These are phyloP conservation scores for Laothoe populi DNA, from an alignment of 2,888 invertebrate species.

Conservation along the genomic window DNA sequence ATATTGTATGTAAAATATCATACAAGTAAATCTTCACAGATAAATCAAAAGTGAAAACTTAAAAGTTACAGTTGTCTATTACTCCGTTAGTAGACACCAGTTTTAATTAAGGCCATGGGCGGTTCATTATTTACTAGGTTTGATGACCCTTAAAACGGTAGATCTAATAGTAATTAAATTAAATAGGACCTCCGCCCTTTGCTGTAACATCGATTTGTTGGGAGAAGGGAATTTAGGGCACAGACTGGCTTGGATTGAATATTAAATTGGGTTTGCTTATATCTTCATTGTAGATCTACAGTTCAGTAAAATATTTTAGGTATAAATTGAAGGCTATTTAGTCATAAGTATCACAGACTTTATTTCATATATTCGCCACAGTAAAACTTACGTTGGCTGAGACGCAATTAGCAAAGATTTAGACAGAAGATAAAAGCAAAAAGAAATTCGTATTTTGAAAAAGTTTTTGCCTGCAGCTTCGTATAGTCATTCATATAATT, in stretches of 20 bases:
- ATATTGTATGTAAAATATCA: background rate
- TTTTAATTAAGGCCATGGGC: constrained; percentile 7
- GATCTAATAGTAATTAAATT: constrained; percentile 29
- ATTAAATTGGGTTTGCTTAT: background rate
- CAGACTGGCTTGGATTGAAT: background rate
- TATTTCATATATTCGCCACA: too few relatives aligned
- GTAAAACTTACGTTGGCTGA: too few relatives aligned
- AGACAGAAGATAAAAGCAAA: too few relatives aligned
- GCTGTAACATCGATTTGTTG: background rate
- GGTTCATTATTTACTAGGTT: constrained; percentile 20
- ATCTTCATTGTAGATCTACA: too few relatives aligned
- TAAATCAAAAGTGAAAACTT: constrained; percentile 1
- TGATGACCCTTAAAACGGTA: constrained; percentile 8
- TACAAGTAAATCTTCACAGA: background rate
- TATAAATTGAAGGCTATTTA: too few relatives aligned
- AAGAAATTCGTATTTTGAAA: too few relatives aligned
- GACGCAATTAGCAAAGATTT: too few relatives aligned
- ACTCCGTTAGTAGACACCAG: background rate
- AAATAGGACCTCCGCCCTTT: constrained; percentile 29
- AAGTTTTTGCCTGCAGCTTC: too few relatives aligned
- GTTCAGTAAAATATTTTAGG: too few relatives aligned
- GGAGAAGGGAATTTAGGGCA: background rate
- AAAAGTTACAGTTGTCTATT: background rate
- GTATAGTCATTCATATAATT: too few relatives aligned
- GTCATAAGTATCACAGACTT: too few relatives aligned